Conservation (phyloP, 2,113 vertebrate species). For the Mugil cephalus region DNA sequence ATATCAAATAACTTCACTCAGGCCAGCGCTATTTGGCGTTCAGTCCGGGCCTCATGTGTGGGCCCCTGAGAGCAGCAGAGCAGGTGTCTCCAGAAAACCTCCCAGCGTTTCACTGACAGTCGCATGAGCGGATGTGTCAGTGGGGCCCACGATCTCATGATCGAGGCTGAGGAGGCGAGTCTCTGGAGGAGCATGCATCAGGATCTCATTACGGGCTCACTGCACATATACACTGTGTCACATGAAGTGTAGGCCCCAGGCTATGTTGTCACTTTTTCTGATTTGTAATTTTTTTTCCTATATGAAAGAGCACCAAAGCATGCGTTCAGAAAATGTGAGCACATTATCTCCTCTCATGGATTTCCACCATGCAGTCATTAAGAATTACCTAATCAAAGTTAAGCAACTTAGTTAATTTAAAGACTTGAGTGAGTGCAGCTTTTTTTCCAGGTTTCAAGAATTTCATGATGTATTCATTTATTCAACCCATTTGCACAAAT, state of each 20-base stretch:
- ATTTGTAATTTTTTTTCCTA: slow-evolving; percentile 54
- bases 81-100: slow-evolving; percentile 68
- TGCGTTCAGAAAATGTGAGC: slow-evolving; percentile 49
- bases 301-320: slow-evolving; percentile 24
- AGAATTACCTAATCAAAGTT: slow-evolving; percentile 48
- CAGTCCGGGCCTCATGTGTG: slow-evolving; percentile 15
- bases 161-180: slow-evolving; percentile 20
- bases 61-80: slow-evolving; percentile 28
- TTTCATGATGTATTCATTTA: slow-evolving; percentile 45
- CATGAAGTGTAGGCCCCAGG: slow-evolving; percentile 41
- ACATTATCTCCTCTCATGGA: slow-evolving; percentile 45
- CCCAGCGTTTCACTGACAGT: slow-evolving; percentile 52
- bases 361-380: slow-evolving; percentile 44
- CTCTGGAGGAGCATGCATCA: slow-evolving; percentile 55
- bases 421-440: slow-evolving; percentile 19
- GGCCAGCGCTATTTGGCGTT: slow-evolving; percentile 27
- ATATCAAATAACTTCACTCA: slow-evolving; percentile 57
- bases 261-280: slow-evolving; percentile 68
- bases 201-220: slow-evolving; percentile 68
- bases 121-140: slow-evolving; percentile 51
- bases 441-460: slow-evolving; percentile 48
- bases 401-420: slow-evolving; percentile 37
- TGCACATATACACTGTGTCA: slow-evolving; percentile 62
- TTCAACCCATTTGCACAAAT: slow-evolving; percentile 36
- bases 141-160: slow-evolving; percentile 44